These are phyloP conservation scores for Etheostoma spectabile DNA, from an alignment of 2,113 vertebrate species.

Conservation along the genomic window DNA sequence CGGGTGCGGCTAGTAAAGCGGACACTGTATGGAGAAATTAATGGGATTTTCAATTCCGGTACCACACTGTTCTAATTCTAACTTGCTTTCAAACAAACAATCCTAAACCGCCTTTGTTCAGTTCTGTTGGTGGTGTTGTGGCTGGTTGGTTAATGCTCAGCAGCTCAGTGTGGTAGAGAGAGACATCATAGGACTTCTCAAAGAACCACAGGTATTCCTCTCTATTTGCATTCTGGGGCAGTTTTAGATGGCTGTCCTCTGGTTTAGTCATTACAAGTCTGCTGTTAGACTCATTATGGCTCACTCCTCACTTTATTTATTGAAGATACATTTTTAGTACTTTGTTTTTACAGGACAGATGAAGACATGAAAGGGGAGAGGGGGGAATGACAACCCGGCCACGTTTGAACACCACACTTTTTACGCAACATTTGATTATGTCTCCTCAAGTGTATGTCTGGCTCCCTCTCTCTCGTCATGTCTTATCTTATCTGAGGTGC, in stretches of 20 bases:
- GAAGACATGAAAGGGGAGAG: too few relatives aligned
- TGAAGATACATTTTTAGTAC: too few relatives aligned
- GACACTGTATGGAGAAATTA: too few relatives aligned
- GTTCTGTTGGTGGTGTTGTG: neutral
- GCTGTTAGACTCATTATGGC: conserved; percentile 5
- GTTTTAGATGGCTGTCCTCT: neutral
- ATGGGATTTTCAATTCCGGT: too few relatives aligned
- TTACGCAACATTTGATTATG: neutral
- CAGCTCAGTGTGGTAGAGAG: conserved; percentile 1
- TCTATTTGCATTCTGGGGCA: neutral
- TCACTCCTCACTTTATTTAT: neutral
- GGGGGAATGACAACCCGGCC: too few relatives aligned
- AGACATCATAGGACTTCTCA: neutral
- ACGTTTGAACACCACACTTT: neutral
- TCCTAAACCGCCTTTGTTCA: neutral
- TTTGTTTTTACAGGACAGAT: too few relatives aligned
- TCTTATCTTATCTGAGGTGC: neutral
- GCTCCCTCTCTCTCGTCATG: neutral
- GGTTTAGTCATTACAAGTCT: conserved; percentile 7
- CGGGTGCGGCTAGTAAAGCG: too few relatives aligned
- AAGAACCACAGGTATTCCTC: conserved; percentile 34
- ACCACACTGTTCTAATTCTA: neutral
- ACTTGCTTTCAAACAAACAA: neutral
- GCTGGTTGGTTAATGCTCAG: neutral
- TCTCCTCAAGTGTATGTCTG: neutral